Evolutionary conservation across 30 jellyfish, hydroid and myxozoan genomes (phyloP), one percentile per base, ranked within the genome.

Genomic region (Mastigias papua): DNA sequence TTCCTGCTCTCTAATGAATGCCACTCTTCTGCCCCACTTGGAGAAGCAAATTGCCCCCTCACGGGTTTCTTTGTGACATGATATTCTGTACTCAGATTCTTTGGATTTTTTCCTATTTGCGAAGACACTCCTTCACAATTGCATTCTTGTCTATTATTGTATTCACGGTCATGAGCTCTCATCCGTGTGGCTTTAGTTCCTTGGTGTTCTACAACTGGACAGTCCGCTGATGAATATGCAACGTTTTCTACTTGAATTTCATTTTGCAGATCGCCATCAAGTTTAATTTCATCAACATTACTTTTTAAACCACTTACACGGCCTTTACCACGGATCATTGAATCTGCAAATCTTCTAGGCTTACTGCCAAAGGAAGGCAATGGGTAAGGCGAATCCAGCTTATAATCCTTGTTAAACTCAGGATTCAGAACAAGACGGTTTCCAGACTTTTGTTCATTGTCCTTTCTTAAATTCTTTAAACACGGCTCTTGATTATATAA

Each of bases 131-230:
- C 67, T 10, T 54, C 67, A 54, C 27, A 54, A 54, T 54, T 11
- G 67, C 7, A 11, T 42, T 73, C 84, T 15, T 29, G 33, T 34
- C 28, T 73, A 17, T 42, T 28, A 51, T 1, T 13, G 49, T 7
- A 29, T 1, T 46, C 86, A 23, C 49, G 75, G 62, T 75, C 16
- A 75, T 60, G 86, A 23, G 51, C 74, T 32, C 28, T 34, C 75
- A n/a, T 17, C 86, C 51, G 58, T 54, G 75, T 49, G 26, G 62
- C 62, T 74, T 60, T 68, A 5, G 8, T n/a, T 22, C 61, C 60
- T 33, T 46, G 8, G 51, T 21, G 62, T 48, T 28, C 60, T 13
- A 20, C 13, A 1, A 27, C 31, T 10, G 51, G 60, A 10, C 27
- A 30, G 28, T 19, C 6, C 27, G 20, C 17, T 54, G 2, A 3